A percentile compares a stretch with the other conserved stretches of the same genome.
Evolutionary conservation across 1,140 invertebrate genomes (phyloP).

Genomic region (Halyomorpha halys): DNA sequence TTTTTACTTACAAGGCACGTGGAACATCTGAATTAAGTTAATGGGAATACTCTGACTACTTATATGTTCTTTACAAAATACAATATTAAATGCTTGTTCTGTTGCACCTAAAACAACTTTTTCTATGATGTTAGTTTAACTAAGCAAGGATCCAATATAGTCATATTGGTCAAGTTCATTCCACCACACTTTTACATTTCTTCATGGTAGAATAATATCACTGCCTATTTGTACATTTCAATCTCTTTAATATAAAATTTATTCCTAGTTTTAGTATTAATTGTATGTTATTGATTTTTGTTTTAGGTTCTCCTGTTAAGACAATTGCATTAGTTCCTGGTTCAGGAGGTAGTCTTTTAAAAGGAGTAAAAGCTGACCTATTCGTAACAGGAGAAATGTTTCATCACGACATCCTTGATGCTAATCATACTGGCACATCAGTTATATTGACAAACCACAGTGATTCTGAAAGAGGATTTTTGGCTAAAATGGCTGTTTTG

Average conservation of each 20-base stretch:
- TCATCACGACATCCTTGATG: conserved; percentile 90
- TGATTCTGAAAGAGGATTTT: conserved; percentile 87
- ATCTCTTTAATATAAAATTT: too few relatives aligned
- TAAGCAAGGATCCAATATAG: too few relatives aligned
- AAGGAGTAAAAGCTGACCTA: conserved; percentile 60
- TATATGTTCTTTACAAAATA: too few relatives aligned
- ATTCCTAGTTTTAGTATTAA: too few relatives aligned
- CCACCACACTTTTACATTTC: background rate
- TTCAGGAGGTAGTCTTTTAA: conserved; percentile 68
- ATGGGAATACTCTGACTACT: too few relatives aligned
- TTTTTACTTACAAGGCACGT: too few relatives aligned
- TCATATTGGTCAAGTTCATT: background rate
- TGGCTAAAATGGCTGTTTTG: conserved; percentile 46
- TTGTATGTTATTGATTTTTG: conserved; percentile 23
- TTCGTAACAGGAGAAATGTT: conserved; percentile 91
- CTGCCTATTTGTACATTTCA: too few relatives aligned
- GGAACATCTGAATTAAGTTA: too few relatives aligned
- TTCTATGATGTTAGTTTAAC: too few relatives aligned
- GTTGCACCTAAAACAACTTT: too few relatives aligned
- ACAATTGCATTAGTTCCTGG: conserved; percentile 81
- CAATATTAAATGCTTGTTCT: too few relatives aligned
- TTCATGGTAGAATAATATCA: background rate
- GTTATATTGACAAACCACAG: conserved; percentile 90
- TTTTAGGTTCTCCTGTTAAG: conserved; percentile 38
- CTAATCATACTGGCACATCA: conserved; percentile 56